These are phyloP conservation scores for Felis chaus DNA, from an alignment of 2,113 vertebrate species.

Conservation along the genomic window DNA sequence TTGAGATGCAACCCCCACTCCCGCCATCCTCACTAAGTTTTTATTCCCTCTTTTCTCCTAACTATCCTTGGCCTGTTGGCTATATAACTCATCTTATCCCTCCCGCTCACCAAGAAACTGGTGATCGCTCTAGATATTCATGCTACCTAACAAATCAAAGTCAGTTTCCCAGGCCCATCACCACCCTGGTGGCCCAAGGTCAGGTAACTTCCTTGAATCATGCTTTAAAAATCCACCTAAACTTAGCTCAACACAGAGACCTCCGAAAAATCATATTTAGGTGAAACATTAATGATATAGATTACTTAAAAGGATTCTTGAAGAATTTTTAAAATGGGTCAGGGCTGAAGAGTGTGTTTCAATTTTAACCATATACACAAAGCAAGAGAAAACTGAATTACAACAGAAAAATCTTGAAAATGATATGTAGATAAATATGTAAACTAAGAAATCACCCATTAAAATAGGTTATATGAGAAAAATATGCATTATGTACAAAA, in stretches of 20 bases:
- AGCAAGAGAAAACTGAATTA: background rate
- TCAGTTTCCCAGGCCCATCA: background rate
- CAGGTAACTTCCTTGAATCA: background rate
- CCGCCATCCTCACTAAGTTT: background rate
- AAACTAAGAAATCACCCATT: background rate
- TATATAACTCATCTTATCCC: background rate
- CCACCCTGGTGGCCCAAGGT: fast-evolving
- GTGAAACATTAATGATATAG: fast-evolving
- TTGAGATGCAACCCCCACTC: background rate
- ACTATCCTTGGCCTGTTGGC: background rate
- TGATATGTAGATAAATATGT: background rate
- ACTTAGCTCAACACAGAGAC: background rate
- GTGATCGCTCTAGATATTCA: background rate
- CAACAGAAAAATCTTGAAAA: background rate
- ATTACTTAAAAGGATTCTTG: background rate
- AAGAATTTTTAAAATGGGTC: background rate
- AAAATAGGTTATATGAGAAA: background rate
- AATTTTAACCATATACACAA: background rate
- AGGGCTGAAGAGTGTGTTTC: background rate
- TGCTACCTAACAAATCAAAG: background rate
- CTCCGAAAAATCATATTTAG: background rate
- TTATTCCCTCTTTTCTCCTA: background rate
- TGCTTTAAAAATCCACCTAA: background rate
- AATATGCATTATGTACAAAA: background rate
- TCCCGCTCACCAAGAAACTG: background rate